These are phyloP conservation scores for Larimichthys crocea DNA, from an alignment of 2,113 vertebrate species.

Conservation along the genomic window DNA sequence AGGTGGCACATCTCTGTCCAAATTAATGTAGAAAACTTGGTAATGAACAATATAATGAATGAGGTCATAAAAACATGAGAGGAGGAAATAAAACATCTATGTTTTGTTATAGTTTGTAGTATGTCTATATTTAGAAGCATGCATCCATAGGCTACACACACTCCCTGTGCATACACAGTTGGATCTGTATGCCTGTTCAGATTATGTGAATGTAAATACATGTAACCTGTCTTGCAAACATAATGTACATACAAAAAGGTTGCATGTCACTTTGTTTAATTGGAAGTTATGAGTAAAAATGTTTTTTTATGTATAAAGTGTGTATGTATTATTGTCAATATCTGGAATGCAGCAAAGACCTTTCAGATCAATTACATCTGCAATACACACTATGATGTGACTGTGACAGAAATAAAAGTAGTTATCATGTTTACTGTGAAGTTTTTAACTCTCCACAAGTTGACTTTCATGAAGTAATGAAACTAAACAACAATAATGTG, in stretches of 20 bases:
- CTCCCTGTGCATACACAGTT: not conserved
- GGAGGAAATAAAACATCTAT: not conserved
- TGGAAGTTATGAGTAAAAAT: not conserved
- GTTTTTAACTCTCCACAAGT: not conserved
- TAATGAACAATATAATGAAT: not conserved
- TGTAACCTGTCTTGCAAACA: not conserved
- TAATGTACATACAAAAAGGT: not conserved
- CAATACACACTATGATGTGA: not conserved
- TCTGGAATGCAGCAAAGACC: not conserved
- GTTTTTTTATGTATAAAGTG: not conserved
- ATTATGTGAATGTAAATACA: not conserved
- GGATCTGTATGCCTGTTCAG: not conserved
- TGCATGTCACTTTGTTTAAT: not conserved
- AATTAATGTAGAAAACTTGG: not conserved
- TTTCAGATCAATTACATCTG: not conserved
- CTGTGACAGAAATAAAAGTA: not conserved
- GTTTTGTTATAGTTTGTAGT: too few relatives aligned
- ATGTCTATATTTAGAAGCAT: too few relatives aligned
- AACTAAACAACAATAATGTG: not conserved
- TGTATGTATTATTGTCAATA: not conserved
- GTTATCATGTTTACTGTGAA: not conserved
- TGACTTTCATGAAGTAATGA: not conserved
- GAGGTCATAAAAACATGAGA: not conserved
- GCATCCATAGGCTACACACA: not conserved
- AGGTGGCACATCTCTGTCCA: constrained; percentile 60